Conservation (phyloP, 1,140 invertebrate species). For the Platorchestia sp. region DNA sequence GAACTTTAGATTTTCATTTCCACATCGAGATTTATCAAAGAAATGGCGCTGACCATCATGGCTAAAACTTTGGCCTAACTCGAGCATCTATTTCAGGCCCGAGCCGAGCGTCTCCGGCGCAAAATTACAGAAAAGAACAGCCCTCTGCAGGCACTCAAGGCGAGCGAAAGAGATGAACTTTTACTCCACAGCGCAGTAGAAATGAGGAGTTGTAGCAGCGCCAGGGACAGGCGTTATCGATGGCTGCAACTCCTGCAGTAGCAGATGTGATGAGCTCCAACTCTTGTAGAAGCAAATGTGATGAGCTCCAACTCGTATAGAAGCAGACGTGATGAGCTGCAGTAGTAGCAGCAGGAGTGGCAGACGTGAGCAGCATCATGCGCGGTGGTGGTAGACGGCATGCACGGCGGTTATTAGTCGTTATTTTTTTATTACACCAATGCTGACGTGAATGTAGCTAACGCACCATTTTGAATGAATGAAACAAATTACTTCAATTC, state of each 20-base stretch:
- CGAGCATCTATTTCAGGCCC: neutral
- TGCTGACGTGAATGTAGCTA: too few relatives aligned
- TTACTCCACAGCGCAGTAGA: too few relatives aligned
- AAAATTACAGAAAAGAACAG: neutral
- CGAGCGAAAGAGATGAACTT: neutral
- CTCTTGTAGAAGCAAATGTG: neutral
- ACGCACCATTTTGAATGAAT: too few relatives aligned
- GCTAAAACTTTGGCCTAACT: constrained; percentile 9
- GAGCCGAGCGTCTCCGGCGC: neutral
- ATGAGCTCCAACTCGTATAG: neutral
- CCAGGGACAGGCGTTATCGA: too few relatives aligned
- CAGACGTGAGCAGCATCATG: neutral
- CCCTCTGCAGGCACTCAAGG: neutral
- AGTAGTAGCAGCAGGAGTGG: neutral
- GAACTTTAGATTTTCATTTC: constrained; percentile 37
- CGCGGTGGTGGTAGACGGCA: too few relatives aligned
- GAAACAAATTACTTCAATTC: too few relatives aligned
- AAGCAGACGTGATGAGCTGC: neutral
- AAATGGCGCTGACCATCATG: constrained; percentile 19
- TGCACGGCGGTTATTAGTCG: too few relatives aligned
- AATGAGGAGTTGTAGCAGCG: too few relatives aligned
- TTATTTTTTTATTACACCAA: too few relatives aligned
- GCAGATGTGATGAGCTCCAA: neutral
- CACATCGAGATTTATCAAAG: constrained; percentile 49
- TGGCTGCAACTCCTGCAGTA: too few relatives aligned